Evolutionary conservation across 2,888 invertebrate genomes (phyloP), one percentile per base, ranked within the genome.

Genomic region (Thalpophila matura): DNA sequence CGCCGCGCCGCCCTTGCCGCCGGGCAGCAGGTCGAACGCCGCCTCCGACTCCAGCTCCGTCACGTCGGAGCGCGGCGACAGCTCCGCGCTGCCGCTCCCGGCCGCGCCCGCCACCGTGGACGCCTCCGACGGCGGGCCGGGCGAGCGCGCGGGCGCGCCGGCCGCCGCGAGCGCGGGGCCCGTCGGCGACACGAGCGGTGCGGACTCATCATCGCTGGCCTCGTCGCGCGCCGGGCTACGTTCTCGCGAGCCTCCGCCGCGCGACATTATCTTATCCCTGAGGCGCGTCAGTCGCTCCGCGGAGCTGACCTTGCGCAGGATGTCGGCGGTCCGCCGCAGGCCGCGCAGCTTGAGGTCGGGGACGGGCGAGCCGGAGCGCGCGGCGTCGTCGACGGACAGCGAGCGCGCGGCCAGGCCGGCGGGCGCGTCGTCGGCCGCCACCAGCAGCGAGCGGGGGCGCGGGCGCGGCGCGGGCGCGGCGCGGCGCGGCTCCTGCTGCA

Each of bases 191-290:
- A 95, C 95, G 6, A 97, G 96, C 63, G 97, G 93, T 58, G 97
- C 97, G 2, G 97, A 96, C 75, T 97, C 97, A 85, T 97, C 97
- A 84, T 97, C 97, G 85, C 96, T 95, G 66, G 85, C 73, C 43
- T 89, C 90, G 54, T 88, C 89, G 66, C 89, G 89, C 62, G 83
- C 68, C 59, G 91, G 92, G 74, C 89, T 92, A 74, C 91, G 90
- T 22, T 92, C 93, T 37, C 90, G 90, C n/a, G 91, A 91, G 7
- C 87, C 87, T 49, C 85, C 84, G 38, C 88, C 86, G 62, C 90
- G 88, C 35, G 88, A 70, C 86, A 92, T 77, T 14, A 95, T 86
- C 83, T 87, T 91, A 74, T 94, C 95, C 67, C 89, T 90, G 55
- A 95, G 83, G 12, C 93, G 87, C 70, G 91, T 77, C 56, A 94